A percentile compares a stretch with the other conserved stretches of the same genome.
These are phyloP conservation scores for Xylocopa sonorina DNA, from an alignment of 1,140 invertebrate genomes.

Conservation along the genomic window DNA sequence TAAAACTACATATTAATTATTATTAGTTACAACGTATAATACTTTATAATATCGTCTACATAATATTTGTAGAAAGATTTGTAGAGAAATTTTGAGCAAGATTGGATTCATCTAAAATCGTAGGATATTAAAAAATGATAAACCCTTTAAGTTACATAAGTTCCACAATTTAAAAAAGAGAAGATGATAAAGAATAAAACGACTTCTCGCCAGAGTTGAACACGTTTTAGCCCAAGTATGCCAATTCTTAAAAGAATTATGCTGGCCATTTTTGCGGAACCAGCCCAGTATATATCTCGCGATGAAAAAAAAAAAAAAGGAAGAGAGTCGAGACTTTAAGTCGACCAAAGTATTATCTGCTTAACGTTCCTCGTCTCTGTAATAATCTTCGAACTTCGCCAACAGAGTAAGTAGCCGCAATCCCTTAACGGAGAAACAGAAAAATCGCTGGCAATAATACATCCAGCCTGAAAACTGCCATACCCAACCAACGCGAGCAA, in stretches of 20 bases:
- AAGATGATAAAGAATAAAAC: too few relatives aligned
- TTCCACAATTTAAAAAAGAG: too few relatives aligned
- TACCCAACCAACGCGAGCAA: not conserved
- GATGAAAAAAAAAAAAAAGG: not conserved
- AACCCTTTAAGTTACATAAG: too few relatives aligned
- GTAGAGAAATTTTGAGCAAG: too few relatives aligned
- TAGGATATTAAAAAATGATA: too few relatives aligned
- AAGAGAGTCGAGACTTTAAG: not conserved
- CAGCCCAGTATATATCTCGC: not conserved
- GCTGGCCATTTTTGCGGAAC: not conserved
- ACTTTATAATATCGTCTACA: too few relatives aligned
- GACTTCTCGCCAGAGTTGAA: too few relatives aligned
- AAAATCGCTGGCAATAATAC: constrained; percentile 10
- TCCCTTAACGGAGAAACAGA: not conserved
- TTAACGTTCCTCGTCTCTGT: constrained; percentile 12
- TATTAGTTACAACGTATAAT: too few relatives aligned
- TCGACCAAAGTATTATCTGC: constrained; percentile 1
- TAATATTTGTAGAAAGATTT: too few relatives aligned
- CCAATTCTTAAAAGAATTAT: not conserved
- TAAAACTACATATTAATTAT: too few relatives aligned
- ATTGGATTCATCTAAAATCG: too few relatives aligned
- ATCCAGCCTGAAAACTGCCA: not conserved
- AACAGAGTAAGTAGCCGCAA: not conserved
- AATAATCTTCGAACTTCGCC: constrained; percentile 1
- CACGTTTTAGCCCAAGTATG: too few relatives aligned